Conservation (phyloP, 1,140 invertebrate genomes). For the Microplitis demolitor region DNA sequence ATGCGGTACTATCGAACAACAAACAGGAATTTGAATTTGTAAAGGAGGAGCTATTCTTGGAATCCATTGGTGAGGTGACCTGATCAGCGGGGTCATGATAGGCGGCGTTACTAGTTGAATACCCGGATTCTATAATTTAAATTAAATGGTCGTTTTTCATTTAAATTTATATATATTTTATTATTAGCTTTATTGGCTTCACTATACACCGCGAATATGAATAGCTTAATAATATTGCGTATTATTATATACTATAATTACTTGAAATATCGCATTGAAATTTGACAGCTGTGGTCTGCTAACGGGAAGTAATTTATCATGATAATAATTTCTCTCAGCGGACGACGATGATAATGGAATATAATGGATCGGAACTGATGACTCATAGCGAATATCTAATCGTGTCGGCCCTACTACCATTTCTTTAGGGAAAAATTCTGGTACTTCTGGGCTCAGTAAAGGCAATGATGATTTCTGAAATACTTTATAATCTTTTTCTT, state of each 20-base stretch:
- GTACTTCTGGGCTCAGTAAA: slow-evolving; percentile 48
- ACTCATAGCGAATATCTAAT: slow-evolving; percentile 13
- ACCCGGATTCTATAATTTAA: slow-evolving; percentile 43
- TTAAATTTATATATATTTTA: not conserved
- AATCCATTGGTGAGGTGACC: slow-evolving; percentile 47
- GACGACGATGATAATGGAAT: slow-evolving; percentile 32
- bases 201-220: no score
- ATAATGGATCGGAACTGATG: slow-evolving; percentile 35
- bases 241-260: slow-evolving; percentile 18
- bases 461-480: slow-evolving; percentile 22
- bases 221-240: no score
- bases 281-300: slow-evolving; percentile 33
- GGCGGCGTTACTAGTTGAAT: slow-evolving; percentile 45
- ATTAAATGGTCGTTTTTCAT: not conserved
- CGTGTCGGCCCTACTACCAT: slow-evolving; percentile 8
- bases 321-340: slow-evolving; percentile 34
- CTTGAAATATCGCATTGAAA: slow-evolving; percentile 32
- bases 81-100: slow-evolving; percentile 39
- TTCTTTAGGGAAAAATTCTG: slow-evolving; percentile 54
- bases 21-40: slow-evolving; percentile 46
- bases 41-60: slow-evolving; percentile 38
- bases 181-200: no score
- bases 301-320: slow-evolving; percentile 38
- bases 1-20: slow-evolving; percentile 25
- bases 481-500: not conserved